These are phyloP conservation scores for Thermophis baileyi DNA, from an alignment of 2,113 vertebrate genomes.

Conservation along the genomic window DNA sequence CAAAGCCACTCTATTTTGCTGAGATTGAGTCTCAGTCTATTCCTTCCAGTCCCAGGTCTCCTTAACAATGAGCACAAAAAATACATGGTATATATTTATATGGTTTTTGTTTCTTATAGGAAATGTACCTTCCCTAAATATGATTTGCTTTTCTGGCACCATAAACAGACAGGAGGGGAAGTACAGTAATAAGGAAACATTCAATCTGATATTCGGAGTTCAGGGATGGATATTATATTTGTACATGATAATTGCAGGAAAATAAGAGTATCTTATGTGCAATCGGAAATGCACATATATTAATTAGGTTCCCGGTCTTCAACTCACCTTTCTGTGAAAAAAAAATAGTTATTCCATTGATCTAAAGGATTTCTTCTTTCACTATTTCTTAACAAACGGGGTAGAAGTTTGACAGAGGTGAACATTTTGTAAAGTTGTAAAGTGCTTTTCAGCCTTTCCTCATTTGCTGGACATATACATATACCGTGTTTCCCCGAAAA, in stretches of 20 bases:
- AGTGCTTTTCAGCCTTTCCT: neutral
- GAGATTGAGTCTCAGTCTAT: neutral
- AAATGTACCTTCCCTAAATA: neutral
- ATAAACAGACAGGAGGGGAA: neutral
- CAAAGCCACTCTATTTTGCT: neutral
- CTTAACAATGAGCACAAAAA: neutral
- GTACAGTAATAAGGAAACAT: neutral
- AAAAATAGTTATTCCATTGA: neutral
- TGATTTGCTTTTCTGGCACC: neutral
- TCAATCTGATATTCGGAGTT: neutral
- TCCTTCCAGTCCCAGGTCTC: neutral
- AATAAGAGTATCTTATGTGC: neutral
- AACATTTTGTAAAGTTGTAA: neutral
- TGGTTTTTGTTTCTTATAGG: neutral
- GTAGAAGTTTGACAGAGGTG: neutral
- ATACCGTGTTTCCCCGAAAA: no score
- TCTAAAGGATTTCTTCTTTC: neutral
- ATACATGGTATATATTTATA: neutral
- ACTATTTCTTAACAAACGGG: neutral
- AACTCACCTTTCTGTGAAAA: neutral
- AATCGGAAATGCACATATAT: neutral
- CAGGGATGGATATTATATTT: neutral
- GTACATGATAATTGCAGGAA: neutral
- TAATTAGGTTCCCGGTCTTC: neutral
- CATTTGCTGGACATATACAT: neutral